Conservation (phyloP, 2,797 vertebrate genomes). For the Lagodon rhomboides region DNA sequence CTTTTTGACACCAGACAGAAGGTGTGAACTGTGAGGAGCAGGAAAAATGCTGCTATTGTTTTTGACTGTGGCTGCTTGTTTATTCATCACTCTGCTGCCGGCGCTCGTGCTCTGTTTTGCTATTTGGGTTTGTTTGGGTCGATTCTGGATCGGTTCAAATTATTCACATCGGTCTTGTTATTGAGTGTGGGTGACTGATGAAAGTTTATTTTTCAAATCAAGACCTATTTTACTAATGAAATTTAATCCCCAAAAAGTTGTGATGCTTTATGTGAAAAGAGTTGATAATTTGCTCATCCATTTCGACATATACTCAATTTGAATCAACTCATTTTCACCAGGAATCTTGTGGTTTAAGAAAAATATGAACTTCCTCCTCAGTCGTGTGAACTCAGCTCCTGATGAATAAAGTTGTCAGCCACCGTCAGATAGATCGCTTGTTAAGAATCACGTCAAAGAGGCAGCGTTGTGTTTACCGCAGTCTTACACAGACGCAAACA, state of each 20-base stretch:
- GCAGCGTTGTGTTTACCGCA: not conserved
- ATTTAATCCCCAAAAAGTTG: too few relatives aligned
- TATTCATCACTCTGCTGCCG: not conserved
- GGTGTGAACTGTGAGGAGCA: not conserved
- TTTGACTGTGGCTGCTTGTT: not conserved
- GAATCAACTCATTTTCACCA: not conserved
- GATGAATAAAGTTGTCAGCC: slow-evolving; percentile 21
- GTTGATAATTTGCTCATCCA: not conserved
- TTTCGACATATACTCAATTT: not conserved
- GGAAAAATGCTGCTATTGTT: not conserved
- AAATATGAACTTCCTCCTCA: not conserved
- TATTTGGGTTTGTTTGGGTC: not conserved
- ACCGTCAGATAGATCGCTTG: not conserved
- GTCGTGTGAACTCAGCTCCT: not conserved
- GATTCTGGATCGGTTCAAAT: not conserved
- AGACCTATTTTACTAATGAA: too few relatives aligned
- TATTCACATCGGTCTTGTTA: too few relatives aligned
- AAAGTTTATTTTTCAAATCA: too few relatives aligned
- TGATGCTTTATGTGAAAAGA: too few relatives aligned
- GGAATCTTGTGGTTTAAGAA: not conserved
- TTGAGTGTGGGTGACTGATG: too few relatives aligned
- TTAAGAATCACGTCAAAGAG: slow-evolving; percentile 3
- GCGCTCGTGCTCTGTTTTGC: not conserved
- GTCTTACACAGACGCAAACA: slow-evolving; percentile 6
- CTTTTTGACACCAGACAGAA: not conserved